Percentiles rank a stretch among this genome's conserved stretches.
phyloP scores from a whole-genome alignment of 2,888 invertebrate genomes.

The Diarsia dahlii region DNA sequence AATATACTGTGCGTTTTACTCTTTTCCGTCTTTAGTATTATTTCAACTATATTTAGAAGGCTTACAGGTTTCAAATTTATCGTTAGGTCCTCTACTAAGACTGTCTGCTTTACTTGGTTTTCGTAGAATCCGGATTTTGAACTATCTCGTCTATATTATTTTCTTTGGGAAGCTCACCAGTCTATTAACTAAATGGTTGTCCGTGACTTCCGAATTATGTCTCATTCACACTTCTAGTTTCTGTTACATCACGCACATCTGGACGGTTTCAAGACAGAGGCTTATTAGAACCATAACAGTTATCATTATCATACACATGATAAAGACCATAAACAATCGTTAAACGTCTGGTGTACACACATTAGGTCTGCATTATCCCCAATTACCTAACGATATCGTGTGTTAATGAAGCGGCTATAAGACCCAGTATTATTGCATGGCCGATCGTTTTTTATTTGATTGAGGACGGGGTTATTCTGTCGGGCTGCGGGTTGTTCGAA shows the following conservation, averaged over 20 bases:
- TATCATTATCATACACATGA: constrained; percentile 48
- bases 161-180: background rate
- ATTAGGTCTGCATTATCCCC: constrained; percentile 42
- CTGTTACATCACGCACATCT: constrained; percentile 33
- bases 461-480: background rate
- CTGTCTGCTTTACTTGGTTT: background rate
- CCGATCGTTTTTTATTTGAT: background rate
- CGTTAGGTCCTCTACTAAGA: background rate
- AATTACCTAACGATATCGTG: constrained; percentile 41
- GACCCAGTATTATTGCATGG: constrained; percentile 10
- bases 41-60: background rate
- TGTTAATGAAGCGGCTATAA: constrained; percentile 45
- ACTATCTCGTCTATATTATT: background rate
- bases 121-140: background rate
- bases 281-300: constrained; percentile 37
- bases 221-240: constrained; percentile 4
- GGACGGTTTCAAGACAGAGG: constrained; percentile 22
- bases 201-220: constrained; percentile 5
- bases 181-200: constrained; percentile 7
- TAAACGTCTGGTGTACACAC: constrained; percentile 37
- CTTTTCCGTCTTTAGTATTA: background rate
- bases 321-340: constrained; percentile 54
- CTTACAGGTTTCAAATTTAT: constrained; percentile 1
- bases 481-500: too few relatives aligned
- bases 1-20: constrained; percentile 8